Conservation (phyloP, 2,888 invertebrate genomes). For the Dasypolia templi region DNA sequence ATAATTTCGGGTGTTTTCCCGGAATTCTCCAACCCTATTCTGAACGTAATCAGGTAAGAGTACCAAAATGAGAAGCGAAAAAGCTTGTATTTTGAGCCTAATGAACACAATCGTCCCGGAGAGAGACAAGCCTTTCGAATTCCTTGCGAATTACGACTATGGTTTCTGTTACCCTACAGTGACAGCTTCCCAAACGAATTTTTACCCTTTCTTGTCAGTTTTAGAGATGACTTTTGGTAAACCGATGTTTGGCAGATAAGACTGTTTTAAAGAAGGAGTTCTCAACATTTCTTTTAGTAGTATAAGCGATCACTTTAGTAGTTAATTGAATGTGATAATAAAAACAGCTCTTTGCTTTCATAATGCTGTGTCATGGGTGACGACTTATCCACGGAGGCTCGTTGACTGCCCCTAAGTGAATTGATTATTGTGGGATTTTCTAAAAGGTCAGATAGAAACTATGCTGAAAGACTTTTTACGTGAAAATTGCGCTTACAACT, state of each 20-base stretch:
- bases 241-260: background rate
- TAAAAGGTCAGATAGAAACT: background rate
- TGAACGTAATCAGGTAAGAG: conserved; percentile 46
- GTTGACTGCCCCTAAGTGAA: background rate
- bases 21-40: conserved; percentile 29
- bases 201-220: fast-evolving
- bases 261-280: background rate
- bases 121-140: conserved; percentile 60
- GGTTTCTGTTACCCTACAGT: conserved; percentile 15
- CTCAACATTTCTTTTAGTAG: conserved; percentile 33
- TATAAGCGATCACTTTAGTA: conserved; percentile 45
- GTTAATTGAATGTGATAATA: conserved; percentile 56
- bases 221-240: background rate
- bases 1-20: conserved; percentile 14
- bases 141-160: conserved; percentile 42
- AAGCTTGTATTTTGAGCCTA: conserved; percentile 57
- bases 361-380: conserved; percentile 1
- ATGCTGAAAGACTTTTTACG: background rate
- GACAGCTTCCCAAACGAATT: background rate
- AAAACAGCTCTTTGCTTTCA: conserved; percentile 46
- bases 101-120: conserved; percentile 57
- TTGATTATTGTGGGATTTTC: background rate
- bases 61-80: conserved; percentile 58
- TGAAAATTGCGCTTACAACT: no score
- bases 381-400: conserved; percentile 4